Evolutionary conservation across 2,113 vertebrate genomes (phyloP).

Genomic region (Pomatostomus ruficeps): DNA sequence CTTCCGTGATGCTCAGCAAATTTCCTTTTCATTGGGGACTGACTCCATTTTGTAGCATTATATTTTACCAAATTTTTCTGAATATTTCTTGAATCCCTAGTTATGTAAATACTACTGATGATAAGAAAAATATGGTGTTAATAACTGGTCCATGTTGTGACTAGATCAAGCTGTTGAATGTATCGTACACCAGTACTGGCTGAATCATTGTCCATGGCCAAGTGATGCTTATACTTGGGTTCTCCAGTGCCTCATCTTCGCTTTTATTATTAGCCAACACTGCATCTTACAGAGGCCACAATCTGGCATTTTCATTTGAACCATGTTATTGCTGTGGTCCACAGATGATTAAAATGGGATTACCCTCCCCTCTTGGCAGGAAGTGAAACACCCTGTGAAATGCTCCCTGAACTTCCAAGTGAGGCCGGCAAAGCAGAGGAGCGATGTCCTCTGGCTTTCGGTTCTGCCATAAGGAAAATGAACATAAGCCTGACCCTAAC

Average conservation of each 20-base stretch:
- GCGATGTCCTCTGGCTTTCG: neutral
- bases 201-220: neutral
- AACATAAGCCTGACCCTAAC: constrained; percentile 1
- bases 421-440: neutral
- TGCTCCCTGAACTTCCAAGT: neutral
- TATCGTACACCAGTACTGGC: neutral
- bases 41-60: neutral
- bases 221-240: neutral
- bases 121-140: neutral
- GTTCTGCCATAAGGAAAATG: neutral
- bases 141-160: neutral
- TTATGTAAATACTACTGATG: neutral
- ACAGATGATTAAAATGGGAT: neutral
- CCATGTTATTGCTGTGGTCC: neutral
- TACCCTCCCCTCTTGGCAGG: neutral
- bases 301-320: neutral
- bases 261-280: neutral
- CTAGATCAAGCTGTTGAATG: neutral
- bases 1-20: neutral
- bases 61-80: neutral
- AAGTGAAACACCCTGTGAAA: neutral
- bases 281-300: neutral
- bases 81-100: neutral
- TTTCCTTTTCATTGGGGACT: neutral
- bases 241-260: neutral